phyloP scores from a whole-genome alignment of 1,140 invertebrate genomes.

The Melanaphis sacchari region DNA sequence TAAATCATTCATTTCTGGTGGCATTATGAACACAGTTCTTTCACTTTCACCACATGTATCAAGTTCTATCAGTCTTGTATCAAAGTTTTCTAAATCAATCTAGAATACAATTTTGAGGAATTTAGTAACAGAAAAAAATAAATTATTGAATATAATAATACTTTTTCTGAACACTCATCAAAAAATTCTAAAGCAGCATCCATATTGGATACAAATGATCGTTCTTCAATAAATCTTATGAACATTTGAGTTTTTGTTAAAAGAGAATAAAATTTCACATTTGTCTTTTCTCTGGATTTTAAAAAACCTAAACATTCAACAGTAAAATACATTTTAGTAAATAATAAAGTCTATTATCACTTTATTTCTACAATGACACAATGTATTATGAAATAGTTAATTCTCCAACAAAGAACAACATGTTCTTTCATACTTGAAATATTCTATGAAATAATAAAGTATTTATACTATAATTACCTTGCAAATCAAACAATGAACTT shows the following conservation, averaged over 20 bases:
- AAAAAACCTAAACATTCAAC: constrained; percentile 67
- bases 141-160: constrained; percentile 61
- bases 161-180: constrained; percentile 92
- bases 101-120: constrained; percentile 59
- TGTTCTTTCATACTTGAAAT: neutral
- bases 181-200: constrained; percentile 94
- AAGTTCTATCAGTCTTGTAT: constrained; percentile 75
- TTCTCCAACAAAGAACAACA: neutral
- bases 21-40: constrained; percentile 92
- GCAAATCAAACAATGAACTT: constrained; percentile 92
- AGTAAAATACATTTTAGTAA: neutral
- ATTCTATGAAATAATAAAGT: neutral
- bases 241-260: constrained; percentile 97
- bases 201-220: constrained; percentile 97
- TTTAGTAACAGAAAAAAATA: neutral
- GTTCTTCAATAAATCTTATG: constrained; percentile 97
- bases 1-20: constrained; percentile 78
- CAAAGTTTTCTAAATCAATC: constrained; percentile 66
- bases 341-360: neutral
- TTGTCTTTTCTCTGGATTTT: constrained; percentile 76
- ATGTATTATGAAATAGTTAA: neutral
- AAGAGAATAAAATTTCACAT: constrained; percentile 89
- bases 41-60: constrained; percentile 82
- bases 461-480: constrained; percentile 72
- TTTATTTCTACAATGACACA: neutral